phyloP scores from a whole-genome alignment of 2,888 invertebrate genomes.

The Cheiracanthium punctorium region DNA sequence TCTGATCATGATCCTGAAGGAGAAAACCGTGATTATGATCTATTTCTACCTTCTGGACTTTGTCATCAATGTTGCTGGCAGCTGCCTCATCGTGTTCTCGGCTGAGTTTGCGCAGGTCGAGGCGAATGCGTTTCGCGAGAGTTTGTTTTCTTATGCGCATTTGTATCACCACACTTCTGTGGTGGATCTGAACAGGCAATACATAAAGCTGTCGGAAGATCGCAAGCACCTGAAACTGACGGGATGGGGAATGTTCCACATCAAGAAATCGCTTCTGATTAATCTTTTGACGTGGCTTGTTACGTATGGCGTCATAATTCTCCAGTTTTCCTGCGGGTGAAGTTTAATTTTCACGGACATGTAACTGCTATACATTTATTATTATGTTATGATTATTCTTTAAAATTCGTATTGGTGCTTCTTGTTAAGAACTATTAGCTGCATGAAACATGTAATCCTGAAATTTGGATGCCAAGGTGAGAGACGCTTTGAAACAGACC shows the following conservation, averaged over 20 bases:
- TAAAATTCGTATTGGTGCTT: no score
- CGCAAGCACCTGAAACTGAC: slow-evolving; percentile 21
- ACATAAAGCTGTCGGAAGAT: slow-evolving; percentile 16
- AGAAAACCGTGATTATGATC: not conserved
- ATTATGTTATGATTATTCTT: no score
- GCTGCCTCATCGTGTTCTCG: slow-evolving; percentile 8
- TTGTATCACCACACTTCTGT: not conserved
- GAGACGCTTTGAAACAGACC: no score
- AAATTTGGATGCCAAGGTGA: no score
- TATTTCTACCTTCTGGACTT: slow-evolving; percentile 25
- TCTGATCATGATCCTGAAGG: not conserved
- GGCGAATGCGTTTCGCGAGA: slow-evolving; percentile 22
- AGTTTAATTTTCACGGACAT: no score
- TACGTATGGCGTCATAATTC: slow-evolving; percentile 36
- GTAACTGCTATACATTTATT: no score
- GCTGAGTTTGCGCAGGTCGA: not conserved
- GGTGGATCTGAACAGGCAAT: not conserved
- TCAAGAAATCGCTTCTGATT: slow-evolving; percentile 14
- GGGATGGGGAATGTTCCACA: slow-evolving; percentile 36
- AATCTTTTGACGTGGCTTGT: slow-evolving; percentile 20
- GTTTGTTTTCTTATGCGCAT: not conserved
- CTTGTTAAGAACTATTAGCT: no score
- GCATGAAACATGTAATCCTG: no score
- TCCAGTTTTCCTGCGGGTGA: slow-evolving; percentile 34
- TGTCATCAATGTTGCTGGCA: not conserved